Base-by-base conservation (phyloP, 2,113 vertebrate species). In the Solea solea region DNA sequence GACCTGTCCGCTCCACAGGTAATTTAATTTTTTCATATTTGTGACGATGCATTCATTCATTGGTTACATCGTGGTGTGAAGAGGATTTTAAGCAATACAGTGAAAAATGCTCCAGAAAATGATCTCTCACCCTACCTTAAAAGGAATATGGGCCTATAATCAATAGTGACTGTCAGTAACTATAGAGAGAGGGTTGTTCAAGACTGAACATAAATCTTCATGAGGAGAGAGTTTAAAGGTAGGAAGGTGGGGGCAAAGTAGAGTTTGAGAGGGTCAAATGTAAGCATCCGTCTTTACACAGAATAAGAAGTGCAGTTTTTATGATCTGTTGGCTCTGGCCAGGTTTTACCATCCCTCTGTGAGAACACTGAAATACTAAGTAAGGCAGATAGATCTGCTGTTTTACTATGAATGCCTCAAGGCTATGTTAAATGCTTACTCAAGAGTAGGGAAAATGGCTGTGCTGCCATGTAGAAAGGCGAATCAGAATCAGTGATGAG, bases 221-320 rank as follows among this genome's bases (percentile, higher is more conserved):
- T 34, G 8, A 56, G 45, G 82, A 64, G 60, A 39, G 75, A 66
- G 74, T 59, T 16, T 8, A 42, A 11, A 21, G 66, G 5, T 34
- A 34, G 34, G 34, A 34, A 34, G 3, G 34, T 21, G 21, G 21
- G 21, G 21, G 75, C 70, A 76, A 73, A 76, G 70, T 76, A 78
- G 61, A 74, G 72, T 79, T 72, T 75, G 82, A 55, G 73, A 65
- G 79, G 83, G 74, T 80, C 83, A 75, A 16, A 42, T 42, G 55
- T 51, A 51, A 52, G 16, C 27, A 14, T 16, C 48, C n/a, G 9
- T 12, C 85, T 80, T 70, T n/a, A 25, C 44, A 28, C 34, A 52
- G 21, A 28, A 91, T 92, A 86, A 83, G 91, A 93, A 91, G 88
- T 92, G 93, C 92, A 93, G 73, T 41, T 50, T 51, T 41, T 9